Conservation (phyloP, 30 jellyfish, hydroid and myxozoan species). For the Calvadosia cruxmelitensis region DNA sequence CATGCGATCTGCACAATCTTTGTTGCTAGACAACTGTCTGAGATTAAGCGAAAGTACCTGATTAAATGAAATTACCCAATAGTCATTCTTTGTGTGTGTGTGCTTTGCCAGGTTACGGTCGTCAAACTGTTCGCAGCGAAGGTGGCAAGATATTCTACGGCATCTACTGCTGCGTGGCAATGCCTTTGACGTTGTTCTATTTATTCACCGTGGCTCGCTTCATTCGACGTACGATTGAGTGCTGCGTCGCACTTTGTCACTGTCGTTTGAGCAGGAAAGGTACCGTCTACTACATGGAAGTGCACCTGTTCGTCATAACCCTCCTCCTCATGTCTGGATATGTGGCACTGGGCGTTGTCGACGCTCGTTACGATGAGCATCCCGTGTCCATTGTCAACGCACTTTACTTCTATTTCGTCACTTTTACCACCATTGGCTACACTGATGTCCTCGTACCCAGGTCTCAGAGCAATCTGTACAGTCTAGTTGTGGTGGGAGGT, state of each 20-base stretch:
- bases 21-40: too few relatives aligned
- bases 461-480: not conserved
- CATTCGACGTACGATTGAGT: not conserved
- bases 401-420: not conserved
- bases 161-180: not conserved
- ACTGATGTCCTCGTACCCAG: not conserved
- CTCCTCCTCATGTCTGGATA: not conserved
- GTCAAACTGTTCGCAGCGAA: not conserved
- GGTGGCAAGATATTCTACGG: not conserved
- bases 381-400: not conserved
- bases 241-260: not conserved
- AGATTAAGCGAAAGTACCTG: too few relatives aligned
- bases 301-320: not conserved
- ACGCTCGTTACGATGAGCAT: not conserved
- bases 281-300: not conserved
- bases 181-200: not conserved
- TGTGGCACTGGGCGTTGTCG: not conserved
- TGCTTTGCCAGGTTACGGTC: not conserved
- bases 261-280: not conserved
- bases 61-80: too few relatives aligned
- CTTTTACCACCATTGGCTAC: not conserved
- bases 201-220: not conserved
- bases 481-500: not conserved
- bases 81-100: too few relatives aligned
- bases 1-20: too few relatives aligned